Percentiles rank a stretch among this genome's conserved stretches.
These are phyloP conservation scores for Rhizoglyphus robini DNA, from an alignment of 1,140 invertebrate species.

Conservation along the genomic window DNA sequence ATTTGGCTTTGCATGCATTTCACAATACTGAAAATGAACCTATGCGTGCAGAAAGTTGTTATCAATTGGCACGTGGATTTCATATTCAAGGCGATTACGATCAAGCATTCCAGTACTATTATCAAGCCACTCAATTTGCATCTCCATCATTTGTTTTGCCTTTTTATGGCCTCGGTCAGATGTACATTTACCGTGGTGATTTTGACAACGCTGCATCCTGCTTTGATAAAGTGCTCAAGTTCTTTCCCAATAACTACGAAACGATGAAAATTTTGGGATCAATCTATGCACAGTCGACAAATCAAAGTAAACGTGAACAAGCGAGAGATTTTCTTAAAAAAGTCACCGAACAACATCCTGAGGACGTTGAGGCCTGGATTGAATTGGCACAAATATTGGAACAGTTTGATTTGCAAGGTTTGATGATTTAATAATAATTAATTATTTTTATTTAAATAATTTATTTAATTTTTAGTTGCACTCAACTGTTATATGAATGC, in stretches of 20 bases:
- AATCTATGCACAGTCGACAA: conserved; percentile 79
- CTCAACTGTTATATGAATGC: conserved; percentile 85
- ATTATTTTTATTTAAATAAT: background rate
- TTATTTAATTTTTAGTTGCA: conserved; percentile 32
- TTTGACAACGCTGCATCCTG: conserved; percentile 94
- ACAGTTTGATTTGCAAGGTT: conserved; percentile 68
- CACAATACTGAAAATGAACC: conserved; percentile 98
- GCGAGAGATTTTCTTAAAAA: conserved; percentile 51
- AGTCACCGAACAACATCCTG: conserved; percentile 89
- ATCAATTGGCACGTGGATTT: conserved; percentile 87
- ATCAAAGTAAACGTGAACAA: conserved; percentile 76
- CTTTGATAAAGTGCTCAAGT: conserved; percentile 97
- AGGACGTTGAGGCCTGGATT: conserved; percentile 98
- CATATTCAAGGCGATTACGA: conserved; percentile 93
- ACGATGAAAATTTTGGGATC: conserved; percentile 98
- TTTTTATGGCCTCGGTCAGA: conserved; percentile 94
- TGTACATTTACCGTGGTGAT: conserved; percentile 96
- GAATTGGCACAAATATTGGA: conserved; percentile 96
- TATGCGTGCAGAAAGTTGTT: conserved; percentile 96
- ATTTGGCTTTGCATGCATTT: conserved; percentile 89
- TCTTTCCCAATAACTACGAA: conserved; percentile 93
- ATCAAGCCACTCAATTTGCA: conserved; percentile 96
- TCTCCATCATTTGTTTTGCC: conserved; percentile 86
- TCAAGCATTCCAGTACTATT: conserved; percentile 98
- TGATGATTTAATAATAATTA: background rate